Percentiles rank a stretch among this genome's conserved stretches.
These are phyloP conservation scores for Cenopis cana DNA, from an alignment of 2,888 invertebrate genomes.

Conservation along the genomic window DNA sequence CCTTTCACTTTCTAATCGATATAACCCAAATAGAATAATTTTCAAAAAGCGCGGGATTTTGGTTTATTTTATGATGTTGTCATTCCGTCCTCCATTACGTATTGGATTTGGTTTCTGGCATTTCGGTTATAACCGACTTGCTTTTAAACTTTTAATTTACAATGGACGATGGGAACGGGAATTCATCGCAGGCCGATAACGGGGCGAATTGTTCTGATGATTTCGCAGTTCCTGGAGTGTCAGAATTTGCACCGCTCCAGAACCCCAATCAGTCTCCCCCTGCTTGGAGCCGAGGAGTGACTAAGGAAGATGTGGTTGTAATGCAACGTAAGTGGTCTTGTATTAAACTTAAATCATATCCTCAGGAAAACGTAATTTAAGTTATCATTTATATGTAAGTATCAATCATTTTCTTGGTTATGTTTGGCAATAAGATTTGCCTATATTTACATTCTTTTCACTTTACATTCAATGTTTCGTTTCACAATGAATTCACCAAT, in stretches of 20 bases:
- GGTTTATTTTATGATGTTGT: slow-evolving; percentile 68
- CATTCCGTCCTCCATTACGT: slow-evolving; percentile 64
- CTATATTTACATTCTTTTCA: background rate
- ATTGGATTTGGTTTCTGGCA: slow-evolving; percentile 56
- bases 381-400: background rate
- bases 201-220: slow-evolving; percentile 67
- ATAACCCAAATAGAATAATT: slow-evolving; percentile 48
- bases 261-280: slow-evolving; percentile 83
- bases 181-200: slow-evolving; percentile 61
- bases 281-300: slow-evolving; percentile 89
- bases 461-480: background rate
- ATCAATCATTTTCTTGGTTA: slow-evolving; percentile 13
- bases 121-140: slow-evolving; percentile 75
- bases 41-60: slow-evolving; percentile 79
- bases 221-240: slow-evolving; percentile 93
- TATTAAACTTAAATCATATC: background rate
- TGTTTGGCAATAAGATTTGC: slow-evolving; percentile 10
- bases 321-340: slow-evolving; percentile 89
- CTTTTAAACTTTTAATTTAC: slow-evolving; percentile 68
- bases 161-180: slow-evolving; percentile 68
- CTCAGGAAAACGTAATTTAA: background rate
- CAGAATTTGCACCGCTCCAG: slow-evolving; percentile 91
- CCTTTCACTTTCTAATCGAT: background rate
- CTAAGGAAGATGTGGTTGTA: slow-evolving; percentile 89
- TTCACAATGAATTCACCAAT: background rate